Conservation (phyloP, 35 echinoderm and acorn worm genomes). For the Ophiothrix spiculata region DNA sequence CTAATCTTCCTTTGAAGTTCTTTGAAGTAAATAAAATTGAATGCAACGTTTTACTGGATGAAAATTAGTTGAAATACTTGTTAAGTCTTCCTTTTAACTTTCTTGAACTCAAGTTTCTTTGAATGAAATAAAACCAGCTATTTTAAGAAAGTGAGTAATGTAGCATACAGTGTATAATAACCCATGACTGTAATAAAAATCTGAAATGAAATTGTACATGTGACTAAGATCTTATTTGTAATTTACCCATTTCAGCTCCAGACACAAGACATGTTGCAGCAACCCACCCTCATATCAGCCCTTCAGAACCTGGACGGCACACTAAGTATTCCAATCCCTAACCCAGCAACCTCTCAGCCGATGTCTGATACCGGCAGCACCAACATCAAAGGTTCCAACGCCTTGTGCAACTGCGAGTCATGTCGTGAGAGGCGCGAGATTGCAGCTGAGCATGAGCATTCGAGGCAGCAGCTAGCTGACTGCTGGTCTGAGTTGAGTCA, state of each 20-base stretch:
- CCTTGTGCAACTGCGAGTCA: slow-evolving; percentile 72
- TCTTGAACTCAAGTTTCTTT: too few species aligned
- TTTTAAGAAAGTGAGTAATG: too few species aligned
- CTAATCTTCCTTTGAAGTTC: too few species aligned
- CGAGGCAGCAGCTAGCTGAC: slow-evolving; percentile 76
- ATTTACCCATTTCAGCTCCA: slow-evolving; percentile 12
- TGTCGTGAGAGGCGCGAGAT: slow-evolving; percentile 79
- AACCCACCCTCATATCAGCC: slow-evolving; percentile 62
- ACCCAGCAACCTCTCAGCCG: slow-evolving; percentile 10
- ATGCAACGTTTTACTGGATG: too few species aligned
- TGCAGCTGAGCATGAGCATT: slow-evolving; percentile 82
- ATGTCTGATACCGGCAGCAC: background rate
- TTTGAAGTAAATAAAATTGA: too few species aligned
- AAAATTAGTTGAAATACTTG: too few species aligned
- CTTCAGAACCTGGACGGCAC: slow-evolving; percentile 63
- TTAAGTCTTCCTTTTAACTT: too few species aligned
- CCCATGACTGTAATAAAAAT: too few species aligned
- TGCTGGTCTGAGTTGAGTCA: slow-evolving; percentile 94
- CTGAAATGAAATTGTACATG: too few species aligned
- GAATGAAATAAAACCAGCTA: too few species aligned
- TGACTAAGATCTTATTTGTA: background rate
- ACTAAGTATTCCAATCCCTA: slow-evolving; percentile 39
- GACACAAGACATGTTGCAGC: slow-evolving; percentile 78
- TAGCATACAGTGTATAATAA: too few species aligned
- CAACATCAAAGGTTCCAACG: slow-evolving; percentile 25